Evolutionary conservation across 2,888 invertebrate species (phyloP), one percentile per base, ranked within the genome.

Genomic region (Deilephila porcellus): DNA sequence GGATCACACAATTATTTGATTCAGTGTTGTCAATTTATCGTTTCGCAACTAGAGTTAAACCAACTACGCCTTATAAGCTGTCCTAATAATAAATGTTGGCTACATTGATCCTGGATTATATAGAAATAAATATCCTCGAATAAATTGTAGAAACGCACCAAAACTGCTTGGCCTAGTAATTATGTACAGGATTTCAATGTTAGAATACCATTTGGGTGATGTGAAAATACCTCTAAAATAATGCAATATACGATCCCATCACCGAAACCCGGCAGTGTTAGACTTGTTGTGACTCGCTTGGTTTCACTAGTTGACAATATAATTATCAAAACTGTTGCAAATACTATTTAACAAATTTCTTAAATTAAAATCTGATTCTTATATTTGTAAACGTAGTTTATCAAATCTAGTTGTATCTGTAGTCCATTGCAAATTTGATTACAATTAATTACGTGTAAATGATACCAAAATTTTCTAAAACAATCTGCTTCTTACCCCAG

Each of bases 231-330:
- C 52, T 17, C 14, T 1, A 20, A 25, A 20, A 7, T 14, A 52
- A 45, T 45, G 45, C 1, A 20, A 20, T 29, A 17, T 29, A 37
- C 20, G 19, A 45, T 63, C 37, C 64, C 64, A 11, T 52, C 67
- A 67, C 67, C 67, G 52, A 52, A 45, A 63, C 5, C 6, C 45
- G 7, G 29, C 25, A 52, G 37, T 34, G 45, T 67, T 52, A 67
- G 67, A n/a, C 20, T 1, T 8, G 14, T 52, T 37, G 37, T 45
- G 3, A 14, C 3, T n/a, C 4, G 56, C 19, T 56, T n/a, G 17
- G 56, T 4, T 67, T 67, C 17, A 67, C 52, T 67, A 45, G 45
- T 17, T 67, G 67, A 52, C 67, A 52, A 29, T 25, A 52, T 6
- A 52, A 67, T 63, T 11, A 3, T 11, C 3, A 45, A 0, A 45